phyloP scores from a whole-genome alignment of 2,888 invertebrate species.

The Andrena hattorfiana region DNA sequence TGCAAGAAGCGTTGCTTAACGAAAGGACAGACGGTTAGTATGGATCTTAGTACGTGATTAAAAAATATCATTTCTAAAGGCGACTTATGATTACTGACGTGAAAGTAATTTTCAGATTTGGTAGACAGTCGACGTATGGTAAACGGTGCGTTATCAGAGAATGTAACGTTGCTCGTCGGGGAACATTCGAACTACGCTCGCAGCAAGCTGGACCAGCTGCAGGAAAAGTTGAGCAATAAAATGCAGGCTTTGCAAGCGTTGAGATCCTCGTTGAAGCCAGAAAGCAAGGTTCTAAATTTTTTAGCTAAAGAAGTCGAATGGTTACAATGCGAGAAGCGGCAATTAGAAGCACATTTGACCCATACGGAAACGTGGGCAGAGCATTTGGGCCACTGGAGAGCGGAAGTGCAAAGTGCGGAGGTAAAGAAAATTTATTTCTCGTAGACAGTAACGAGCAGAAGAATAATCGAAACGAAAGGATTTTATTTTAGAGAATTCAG shows the following conservation, averaged over 20 bases:
- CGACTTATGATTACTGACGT: background rate
- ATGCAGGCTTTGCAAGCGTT: conserved; percentile 93
- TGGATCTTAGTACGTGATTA: conserved; percentile 2
- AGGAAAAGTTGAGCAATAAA: conserved; percentile 94
- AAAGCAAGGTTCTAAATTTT: conserved; percentile 92
- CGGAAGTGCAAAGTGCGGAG: conserved; percentile 93
- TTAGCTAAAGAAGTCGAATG: conserved; percentile 94
- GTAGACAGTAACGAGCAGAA: background rate
- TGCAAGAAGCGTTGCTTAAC: conserved; percentile 89
- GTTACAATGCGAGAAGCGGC: conserved; percentile 92
- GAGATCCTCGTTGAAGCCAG: conserved; percentile 92
- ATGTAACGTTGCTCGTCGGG: conserved; percentile 88
- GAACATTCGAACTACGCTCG: conserved; percentile 94
- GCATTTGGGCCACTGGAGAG: conserved; percentile 95
- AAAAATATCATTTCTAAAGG: conserved; percentile 6
- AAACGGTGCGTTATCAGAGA: conserved; percentile 79
- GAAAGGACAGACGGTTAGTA: conserved; percentile 86
- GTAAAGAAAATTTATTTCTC: conserved; percentile 83
- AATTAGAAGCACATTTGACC: conserved; percentile 93
- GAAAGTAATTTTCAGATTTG: conserved; percentile 69
- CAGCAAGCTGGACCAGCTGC: conserved; percentile 92
- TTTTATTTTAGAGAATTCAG: background rate
- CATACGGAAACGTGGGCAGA: conserved; percentile 96
- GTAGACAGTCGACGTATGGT: conserved; percentile 77
- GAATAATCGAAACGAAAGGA: conserved; percentile 4